Evolutionary conservation across 2,888 invertebrate species (phyloP), one percentile per base, ranked within the genome.

Genomic region (Sarcophaga subvicina): DNA sequence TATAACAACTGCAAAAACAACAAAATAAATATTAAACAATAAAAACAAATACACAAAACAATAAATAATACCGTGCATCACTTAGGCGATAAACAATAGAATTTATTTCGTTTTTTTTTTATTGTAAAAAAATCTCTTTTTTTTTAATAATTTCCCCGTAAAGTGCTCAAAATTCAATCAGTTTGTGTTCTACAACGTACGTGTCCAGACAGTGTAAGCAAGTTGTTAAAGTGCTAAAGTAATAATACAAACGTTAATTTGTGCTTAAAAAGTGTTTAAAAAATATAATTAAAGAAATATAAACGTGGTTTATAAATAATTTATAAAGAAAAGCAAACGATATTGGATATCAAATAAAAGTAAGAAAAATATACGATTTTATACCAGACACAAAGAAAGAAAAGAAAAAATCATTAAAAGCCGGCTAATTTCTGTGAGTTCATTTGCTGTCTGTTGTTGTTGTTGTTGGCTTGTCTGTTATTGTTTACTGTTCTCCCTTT

Each of bases 111-210:
- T 20, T 63, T n/a, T 6, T n/a, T 6, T 49, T 79, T 79, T 6
- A 25, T 47, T 45, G 4, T 25, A 22, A 6, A 64, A 69, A 54
- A 62, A 73, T 47, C 37, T 37, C 37, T 37, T 37, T 37, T 37
- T 37, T 72, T 67, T 47, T 27, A 79, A 71, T 75, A 70, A 75
- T 79, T 47, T 66, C 12, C 49, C 75, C 47, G 37, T 60, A 45
- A 66, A 37, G n/a, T 20, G 49, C 81, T 84, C 69, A 66, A 25
- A 67, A 54, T 27, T 22, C 37, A 70, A 75, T 87, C 76, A 87
- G 87, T 87, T 87, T 76, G 79, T 64, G 59, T 69, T 67, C n/a
- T 67, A 60, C 79, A 82, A 69, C 81, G 67, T 67, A 60, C 45
- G 71, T 60, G 81, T 54, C 25, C 66, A 64, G 37, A 84, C 76